A percentile compares a stretch with the other conserved stretches of the same genome.
phyloP scores from a whole-genome alignment of 2,113 vertebrate genomes.

The Bos indicus region DNA sequence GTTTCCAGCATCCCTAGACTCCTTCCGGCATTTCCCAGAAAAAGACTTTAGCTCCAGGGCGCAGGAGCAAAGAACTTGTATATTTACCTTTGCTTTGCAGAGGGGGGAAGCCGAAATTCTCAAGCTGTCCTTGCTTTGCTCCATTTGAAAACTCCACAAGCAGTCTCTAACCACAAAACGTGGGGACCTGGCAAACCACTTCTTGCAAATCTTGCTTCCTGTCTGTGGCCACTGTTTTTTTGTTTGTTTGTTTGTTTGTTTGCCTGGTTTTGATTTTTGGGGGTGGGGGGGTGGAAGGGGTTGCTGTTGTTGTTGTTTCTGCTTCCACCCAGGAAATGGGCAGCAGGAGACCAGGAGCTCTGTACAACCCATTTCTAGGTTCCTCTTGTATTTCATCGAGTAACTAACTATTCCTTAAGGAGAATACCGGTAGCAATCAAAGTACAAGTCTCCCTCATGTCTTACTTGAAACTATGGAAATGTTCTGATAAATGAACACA shows the following conservation, averaged over 20 bases:
- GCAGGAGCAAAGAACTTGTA: neutral
- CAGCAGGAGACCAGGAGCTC: neutral
- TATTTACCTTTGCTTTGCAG: neutral
- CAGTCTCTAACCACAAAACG: neutral
- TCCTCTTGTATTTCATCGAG: neutral
- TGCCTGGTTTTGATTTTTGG: neutral
- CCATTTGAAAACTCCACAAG: neutral
- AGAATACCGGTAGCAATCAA: neutral
- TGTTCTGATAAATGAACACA: neutral
- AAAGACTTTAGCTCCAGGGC: neutral
- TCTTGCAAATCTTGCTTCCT: neutral
- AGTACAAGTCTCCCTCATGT: neutral
- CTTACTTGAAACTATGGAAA: neutral
- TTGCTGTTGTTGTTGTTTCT: neutral
- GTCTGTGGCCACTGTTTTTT: neutral
- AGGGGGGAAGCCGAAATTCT: neutral
- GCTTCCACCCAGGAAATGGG: neutral
- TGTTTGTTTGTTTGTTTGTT: neutral
- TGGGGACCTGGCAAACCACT: neutral
- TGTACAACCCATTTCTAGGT: neutral
- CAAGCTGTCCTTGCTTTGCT: neutral
- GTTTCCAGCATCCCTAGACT: neutral
- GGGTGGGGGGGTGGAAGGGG: accelerated
- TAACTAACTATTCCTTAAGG: neutral
- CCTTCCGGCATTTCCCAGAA: neutral